Percentiles rank a stretch among this genome's conserved stretches.
These are phyloP conservation scores for Romanomermis culicivorax DNA, from an alignment of 2,888 invertebrate genomes.

Conservation along the genomic window DNA sequence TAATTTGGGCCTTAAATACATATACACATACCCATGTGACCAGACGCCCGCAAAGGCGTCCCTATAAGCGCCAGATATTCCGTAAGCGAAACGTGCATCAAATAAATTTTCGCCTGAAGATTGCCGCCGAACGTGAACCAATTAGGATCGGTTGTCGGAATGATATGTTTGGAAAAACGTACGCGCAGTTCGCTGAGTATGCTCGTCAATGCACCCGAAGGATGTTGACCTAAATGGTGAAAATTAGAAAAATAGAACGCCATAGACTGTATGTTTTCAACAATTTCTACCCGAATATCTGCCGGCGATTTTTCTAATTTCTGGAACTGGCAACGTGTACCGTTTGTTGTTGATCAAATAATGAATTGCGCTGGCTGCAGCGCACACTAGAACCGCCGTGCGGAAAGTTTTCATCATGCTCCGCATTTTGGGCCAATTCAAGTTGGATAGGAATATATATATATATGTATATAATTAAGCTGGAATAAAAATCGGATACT, in stretches of 20 bases:
- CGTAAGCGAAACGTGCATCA: conserved; percentile 19
- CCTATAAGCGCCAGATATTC: conserved; percentile 21
- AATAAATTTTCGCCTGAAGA: conserved; percentile 12
- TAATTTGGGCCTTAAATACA: too few species aligned
- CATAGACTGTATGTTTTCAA: too few species aligned
- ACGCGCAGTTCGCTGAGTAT: conserved; percentile 1
- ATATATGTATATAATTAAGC: too few species aligned
- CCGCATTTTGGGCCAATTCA: background rate
- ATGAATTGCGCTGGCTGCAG: background rate
- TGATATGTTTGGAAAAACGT: conserved; percentile 1
- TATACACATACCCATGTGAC: conserved; percentile 18
- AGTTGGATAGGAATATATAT: too few species aligned
- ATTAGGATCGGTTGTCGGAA: background rate
- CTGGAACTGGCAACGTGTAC: background rate
- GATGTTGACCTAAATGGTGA: conserved; percentile 8
- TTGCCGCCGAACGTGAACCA: conserved; percentile 7
- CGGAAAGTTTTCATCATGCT: background rate
- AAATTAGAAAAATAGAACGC: too few species aligned
- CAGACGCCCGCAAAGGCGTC: conserved; percentile 17
- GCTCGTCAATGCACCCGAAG: conserved; percentile 3
- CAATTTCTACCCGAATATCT: conserved; percentile 7
- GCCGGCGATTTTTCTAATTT: conserved; percentile 3
- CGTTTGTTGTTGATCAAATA: conserved; percentile 3
- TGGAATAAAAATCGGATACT: too few species aligned
- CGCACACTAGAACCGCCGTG: background rate